Base-by-base conservation (phyloP, 2,113 vertebrate genomes). In the Ciconia boyciana region DNA sequence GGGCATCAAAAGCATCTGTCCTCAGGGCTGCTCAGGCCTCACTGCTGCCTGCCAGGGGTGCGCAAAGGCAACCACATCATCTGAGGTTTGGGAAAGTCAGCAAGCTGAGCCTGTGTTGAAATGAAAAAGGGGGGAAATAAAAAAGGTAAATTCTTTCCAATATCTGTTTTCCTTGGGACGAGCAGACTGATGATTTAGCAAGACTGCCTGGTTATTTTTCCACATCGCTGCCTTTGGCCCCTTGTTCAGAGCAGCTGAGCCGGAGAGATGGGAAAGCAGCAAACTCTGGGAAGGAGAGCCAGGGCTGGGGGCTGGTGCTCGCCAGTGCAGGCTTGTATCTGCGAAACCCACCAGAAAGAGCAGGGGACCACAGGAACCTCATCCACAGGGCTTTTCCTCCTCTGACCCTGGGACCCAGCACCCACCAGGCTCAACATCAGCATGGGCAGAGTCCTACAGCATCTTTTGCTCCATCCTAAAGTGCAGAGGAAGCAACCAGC, bases 1-100 rank as follows among this genome's bases (percentile, higher is more conserved):
- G 31, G 55, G 57, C 20, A 60, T 5, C 3, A 14, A 83, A 4
- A 54, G 7, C 0, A 0, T 31, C 66, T 22, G 39, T 80, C 78
- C 44, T n/a, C 11, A 4, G 69, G 28, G 44, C 44, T 85, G 66
- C 72, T 69, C 0, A 0, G 46, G 20, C 52, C 61, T 58, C 6
- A 1, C 64, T n/a, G 54, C 32, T 9, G 36, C 48, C 77, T 68
- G n/a, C 55, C 51, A 55, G 55, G 46, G 24, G 66, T 51, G 62
- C 46, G 41, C 25, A 75, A 51, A 75, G 57, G 25, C 87, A 87
- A 46, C n/a, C 26, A 49, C 74, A 76, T 64, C 58, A 55, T 41
- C 62, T 43, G 94, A 91, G 70, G 29, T 31, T 46, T 62, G 75
- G 64, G 65, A 93, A 51, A 76, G 43, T 24, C 60, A 69, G 61